Conservation (phyloP, 2,113 vertebrate species). For the Tetrax tetrax region DNA sequence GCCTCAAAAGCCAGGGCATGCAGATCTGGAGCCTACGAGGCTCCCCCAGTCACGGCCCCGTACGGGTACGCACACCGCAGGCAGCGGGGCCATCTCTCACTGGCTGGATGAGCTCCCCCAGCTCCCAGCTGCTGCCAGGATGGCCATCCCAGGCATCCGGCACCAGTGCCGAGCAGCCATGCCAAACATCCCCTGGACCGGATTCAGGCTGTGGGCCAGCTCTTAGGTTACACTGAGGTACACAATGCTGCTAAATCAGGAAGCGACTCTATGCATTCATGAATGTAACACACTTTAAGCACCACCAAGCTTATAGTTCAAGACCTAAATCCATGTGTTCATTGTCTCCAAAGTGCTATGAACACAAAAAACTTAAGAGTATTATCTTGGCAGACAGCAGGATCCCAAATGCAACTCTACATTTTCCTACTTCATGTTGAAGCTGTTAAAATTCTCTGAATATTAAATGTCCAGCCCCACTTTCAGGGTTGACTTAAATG, state of each 20-base stretch:
- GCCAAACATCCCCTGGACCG: not conserved
- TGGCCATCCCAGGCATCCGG: not conserved
- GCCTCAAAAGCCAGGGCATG: not conserved
- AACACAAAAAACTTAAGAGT: not conserved
- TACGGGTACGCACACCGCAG: rapidly evolving
- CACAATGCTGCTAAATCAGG: not conserved
- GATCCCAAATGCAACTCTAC: not conserved
- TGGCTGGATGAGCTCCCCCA: rapidly evolving
- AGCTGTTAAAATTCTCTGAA: conserved; percentile 72
- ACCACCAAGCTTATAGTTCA: not conserved
- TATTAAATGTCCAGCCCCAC: conserved; percentile 72
- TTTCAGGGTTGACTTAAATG: conserved; percentile 63
- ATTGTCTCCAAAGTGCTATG: not conserved
- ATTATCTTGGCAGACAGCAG: not conserved
- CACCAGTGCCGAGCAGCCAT: rapidly evolving
- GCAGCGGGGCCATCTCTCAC: rapidly evolving
- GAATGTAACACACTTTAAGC: not conserved
- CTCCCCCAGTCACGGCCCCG: rapidly evolving
- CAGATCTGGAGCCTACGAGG: not conserved
- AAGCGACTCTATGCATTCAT: not conserved
- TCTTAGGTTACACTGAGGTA: not conserved
- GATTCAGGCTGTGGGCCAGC: not conserved
- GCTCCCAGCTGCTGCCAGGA: not conserved
- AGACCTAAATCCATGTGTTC: not conserved
- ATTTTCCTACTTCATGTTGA: conserved; percentile 52